Conservation (phyloP, 2,113 vertebrate genomes). For the Falco punctatus region DNA sequence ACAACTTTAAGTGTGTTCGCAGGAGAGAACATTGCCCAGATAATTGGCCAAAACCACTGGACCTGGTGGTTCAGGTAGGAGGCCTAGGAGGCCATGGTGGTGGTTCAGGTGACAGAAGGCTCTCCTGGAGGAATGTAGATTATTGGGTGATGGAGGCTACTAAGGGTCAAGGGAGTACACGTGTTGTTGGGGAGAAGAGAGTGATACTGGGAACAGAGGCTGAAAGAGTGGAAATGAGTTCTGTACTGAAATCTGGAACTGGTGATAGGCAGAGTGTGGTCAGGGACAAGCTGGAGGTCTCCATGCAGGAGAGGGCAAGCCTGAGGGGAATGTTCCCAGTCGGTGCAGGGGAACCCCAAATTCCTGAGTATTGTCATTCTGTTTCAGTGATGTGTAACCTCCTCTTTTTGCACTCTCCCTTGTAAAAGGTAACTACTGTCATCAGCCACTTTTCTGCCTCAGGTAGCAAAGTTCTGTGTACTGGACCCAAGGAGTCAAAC, state of each 20-base stretch:
- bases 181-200: neutral
- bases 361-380: neutral
- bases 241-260: neutral
- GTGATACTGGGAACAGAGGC: neutral
- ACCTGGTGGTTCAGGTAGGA: neutral
- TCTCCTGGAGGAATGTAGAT: neutral
- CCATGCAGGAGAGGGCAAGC: neutral
- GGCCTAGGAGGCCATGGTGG: neutral
- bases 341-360: neutral
- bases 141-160: neutral
- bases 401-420: neutral
- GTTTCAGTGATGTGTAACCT: neutral
- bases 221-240: neutral
- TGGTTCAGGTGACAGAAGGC: neutral
- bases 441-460: neutral
- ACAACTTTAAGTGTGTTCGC: neutral
- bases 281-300: neutral
- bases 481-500: neutral
- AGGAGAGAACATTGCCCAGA: neutral
- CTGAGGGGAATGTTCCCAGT: neutral
- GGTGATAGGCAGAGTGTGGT: neutral
- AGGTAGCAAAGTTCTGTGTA: neutral
- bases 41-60: neutral
- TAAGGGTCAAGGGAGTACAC: neutral
- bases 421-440: fast-evolving